Percentiles rank a stretch among this genome's conserved stretches.
Conservation (phyloP, 2,113 vertebrate genomes). For the Hemibagrus wyckioides region DNA sequence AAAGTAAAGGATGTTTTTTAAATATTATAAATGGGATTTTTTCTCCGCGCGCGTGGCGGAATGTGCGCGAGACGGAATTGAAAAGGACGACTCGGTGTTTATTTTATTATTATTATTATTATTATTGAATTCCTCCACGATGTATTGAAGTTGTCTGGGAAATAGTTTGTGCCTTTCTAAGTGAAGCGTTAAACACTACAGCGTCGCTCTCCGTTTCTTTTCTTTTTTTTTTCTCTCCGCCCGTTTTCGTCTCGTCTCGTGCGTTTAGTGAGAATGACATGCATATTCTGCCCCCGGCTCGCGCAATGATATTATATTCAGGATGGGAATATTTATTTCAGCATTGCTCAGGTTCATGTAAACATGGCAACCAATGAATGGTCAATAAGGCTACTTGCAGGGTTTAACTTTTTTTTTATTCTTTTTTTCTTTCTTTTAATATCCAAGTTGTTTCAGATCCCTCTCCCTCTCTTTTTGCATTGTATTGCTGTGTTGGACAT, state of each 20-base stretch:
- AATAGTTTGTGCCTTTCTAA: constrained; percentile 63
- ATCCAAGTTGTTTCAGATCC: neutral
- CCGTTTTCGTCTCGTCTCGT: neutral
- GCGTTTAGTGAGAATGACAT: constrained; percentile 17
- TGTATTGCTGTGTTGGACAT: neutral
- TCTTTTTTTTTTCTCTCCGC: constrained; percentile 10
- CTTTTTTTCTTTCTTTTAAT: neutral
- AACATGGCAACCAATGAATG: neutral
- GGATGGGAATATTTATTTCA: constrained; percentile 17
- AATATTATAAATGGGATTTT: constrained; percentile 37
- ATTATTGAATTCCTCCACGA: constrained; percentile 21
- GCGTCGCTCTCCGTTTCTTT: constrained; percentile 33
- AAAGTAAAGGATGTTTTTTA: constrained; percentile 40
- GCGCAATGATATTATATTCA: constrained; percentile 21
- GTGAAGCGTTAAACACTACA: constrained; percentile 54
- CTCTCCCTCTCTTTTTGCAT: neutral
- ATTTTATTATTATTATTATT: constrained; percentile 22
- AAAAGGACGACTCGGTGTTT: neutral
- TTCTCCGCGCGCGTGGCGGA: too few relatives aligned
- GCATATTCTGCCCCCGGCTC: constrained; percentile 25
- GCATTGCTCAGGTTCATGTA: constrained; percentile 21
- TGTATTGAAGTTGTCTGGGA: constrained; percentile 46
- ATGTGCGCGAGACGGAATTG: neutral
- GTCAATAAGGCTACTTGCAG: neutral
- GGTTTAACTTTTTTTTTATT: neutral